A percentile compares a stretch with the other conserved stretches of the same genome.
phyloP scores from a whole-genome alignment of 2,888 invertebrate genomes.

The Acanthacorydalis orientalis region DNA sequence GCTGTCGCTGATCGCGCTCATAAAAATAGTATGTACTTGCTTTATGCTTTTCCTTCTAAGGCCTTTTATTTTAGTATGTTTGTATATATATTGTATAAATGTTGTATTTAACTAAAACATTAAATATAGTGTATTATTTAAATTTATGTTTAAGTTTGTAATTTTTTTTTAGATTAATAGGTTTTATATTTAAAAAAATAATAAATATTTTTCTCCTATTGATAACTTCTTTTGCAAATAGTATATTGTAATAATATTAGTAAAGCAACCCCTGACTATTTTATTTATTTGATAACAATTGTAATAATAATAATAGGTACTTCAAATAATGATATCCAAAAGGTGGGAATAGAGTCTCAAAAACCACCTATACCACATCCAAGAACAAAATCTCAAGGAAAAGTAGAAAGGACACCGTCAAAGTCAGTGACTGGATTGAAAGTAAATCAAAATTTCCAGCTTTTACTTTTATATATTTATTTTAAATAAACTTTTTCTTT shows the following conservation, averaged over 20 bases:
- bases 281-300: too few relatives aligned
- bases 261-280: too few relatives aligned
- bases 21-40: neutral
- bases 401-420: conserved; percentile 7
- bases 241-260: conserved; percentile 11
- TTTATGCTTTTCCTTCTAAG: neutral
- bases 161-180: too few relatives aligned
- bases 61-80: too few relatives aligned
- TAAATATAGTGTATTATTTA: too few relatives aligned
- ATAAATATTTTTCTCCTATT: too few relatives aligned
- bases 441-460: neutral
- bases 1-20: neutral
- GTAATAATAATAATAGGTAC: conserved; percentile 5
- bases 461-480: neutral
- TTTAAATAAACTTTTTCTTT: neutral
- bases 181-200: too few relatives aligned
- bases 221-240: too few relatives aligned
- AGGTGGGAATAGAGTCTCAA: conserved; percentile 21
- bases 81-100: conserved; percentile 28
- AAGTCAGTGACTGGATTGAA: conserved; percentile 1
- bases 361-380: conserved; percentile 32
- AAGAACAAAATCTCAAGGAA: conserved; percentile 24
- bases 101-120: conserved; percentile 31
- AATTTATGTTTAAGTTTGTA: too few relatives aligned
- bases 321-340: conserved; percentile 9